These are phyloP conservation scores for Drosophila affinis DNA, from an alignment of 2,888 invertebrate genomes.

Conservation along the genomic window DNA sequence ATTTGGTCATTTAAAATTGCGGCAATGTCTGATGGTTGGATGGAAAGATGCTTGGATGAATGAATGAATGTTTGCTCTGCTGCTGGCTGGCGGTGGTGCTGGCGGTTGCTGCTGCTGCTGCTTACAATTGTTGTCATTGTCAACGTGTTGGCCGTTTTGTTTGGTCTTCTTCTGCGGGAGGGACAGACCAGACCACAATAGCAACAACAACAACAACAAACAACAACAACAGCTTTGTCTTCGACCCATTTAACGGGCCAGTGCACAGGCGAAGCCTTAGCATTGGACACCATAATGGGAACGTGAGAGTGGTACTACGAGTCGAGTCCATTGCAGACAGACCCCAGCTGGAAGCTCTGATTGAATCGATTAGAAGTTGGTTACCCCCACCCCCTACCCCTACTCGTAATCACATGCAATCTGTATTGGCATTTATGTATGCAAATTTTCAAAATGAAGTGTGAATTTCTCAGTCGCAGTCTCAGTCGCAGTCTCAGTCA, in stretches of 20 bases:
- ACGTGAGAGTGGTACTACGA: conserved; percentile 65
- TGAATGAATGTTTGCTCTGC: conserved; percentile 53
- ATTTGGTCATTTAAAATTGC: conserved; percentile 79
- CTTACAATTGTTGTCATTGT: conserved; percentile 78
- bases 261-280: conserved; percentile 56
- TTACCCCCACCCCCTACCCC: conserved; percentile 28
- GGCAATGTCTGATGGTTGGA: conserved; percentile 48
- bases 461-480: conserved; percentile 58
- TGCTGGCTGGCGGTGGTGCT: neutral
- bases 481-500: neutral
- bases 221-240: conserved; percentile 70
- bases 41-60: conserved; percentile 56
- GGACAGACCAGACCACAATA: conserved; percentile 15
- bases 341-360: conserved; percentile 27
- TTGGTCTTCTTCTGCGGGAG: conserved; percentile 56
- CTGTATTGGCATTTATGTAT: conserved; percentile 61
- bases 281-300: conserved; percentile 57
- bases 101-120: conserved; percentile 48
- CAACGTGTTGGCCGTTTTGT: conserved; percentile 60
- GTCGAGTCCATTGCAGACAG: conserved; percentile 35
- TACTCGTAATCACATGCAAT: conserved; percentile 47
- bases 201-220: conserved; percentile 53
- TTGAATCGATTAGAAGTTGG: conserved; percentile 38
- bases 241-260: conserved; percentile 79
- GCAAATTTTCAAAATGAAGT: conserved; percentile 65